Evolutionary conservation across 2,113 vertebrate species (phyloP), one percentile per base, ranked within the genome.

Genomic region (Leptosomus discolor): DNA sequence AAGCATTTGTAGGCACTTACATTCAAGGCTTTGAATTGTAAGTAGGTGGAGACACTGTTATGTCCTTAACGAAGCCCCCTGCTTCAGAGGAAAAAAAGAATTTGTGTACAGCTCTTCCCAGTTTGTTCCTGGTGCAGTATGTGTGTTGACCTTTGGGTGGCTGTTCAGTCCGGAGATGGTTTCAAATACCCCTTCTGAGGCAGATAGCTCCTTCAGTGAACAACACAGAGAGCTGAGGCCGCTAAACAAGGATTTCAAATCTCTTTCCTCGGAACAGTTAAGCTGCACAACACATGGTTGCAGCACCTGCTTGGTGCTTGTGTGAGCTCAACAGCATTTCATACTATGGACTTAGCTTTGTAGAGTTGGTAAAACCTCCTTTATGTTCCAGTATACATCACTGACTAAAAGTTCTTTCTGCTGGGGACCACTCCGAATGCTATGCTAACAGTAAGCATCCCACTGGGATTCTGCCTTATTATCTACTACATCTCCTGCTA

Each of bases 341-440:
- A 50, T 21, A 26, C 36, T 36, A 48, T 2, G 48, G 48, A 48
- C 36, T 85, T 46, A 90, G 46, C 30, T 90, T 83, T 58, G 41
- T 57, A 48, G 63, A 85, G 67, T 19, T 76, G 39, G 67, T 76
- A 61, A 97, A 93, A 75, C 32, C 71, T 88, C 20, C 30, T 92
- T 77, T 77, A 26, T 82, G 70, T 81, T 93, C 37, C 36, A 77
- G 29, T 50, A 73, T 17, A 41, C 30, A 85, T 61, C 63, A 71
- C 23, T 46, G 65, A 79, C 46, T 36, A 80, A 81, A n/a, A 69
- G 48, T 12, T 86, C 73, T 77, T 67, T 77, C 37, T 82, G 29
- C 51, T 56, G 23, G 37, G 76, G 63, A 73, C 45, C 21, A n/a
- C 48, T 88, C 54, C 58, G 83, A 90, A 88, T 43, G 69, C 34